phyloP scores from a whole-genome alignment of 1,140 invertebrate species.

The Manduca sexta region DNA sequence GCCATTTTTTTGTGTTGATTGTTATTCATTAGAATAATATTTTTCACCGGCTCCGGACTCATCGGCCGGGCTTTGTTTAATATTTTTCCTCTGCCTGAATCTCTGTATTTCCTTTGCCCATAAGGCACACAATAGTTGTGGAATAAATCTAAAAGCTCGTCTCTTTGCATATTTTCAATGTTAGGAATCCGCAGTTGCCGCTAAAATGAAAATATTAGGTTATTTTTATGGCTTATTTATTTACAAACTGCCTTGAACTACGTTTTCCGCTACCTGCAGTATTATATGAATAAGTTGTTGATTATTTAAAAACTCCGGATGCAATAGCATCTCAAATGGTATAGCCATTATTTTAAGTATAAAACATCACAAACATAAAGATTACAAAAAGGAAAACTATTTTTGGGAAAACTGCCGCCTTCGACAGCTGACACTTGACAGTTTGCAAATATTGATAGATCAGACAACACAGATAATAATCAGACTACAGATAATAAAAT shows the following conservation, averaged over 20 bases:
- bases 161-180: constrained; percentile 39
- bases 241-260: neutral
- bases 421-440: too few species aligned
- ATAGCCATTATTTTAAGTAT: constrained; percentile 31
- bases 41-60: constrained; percentile 31
- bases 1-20: constrained; percentile 15
- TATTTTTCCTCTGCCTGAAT: constrained; percentile 50
- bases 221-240: neutral
- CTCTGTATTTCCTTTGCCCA: constrained; percentile 55
- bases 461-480: too few species aligned
- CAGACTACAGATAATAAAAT: too few species aligned
- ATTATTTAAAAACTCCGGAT: constrained; percentile 55
- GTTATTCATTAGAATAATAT: constrained; percentile 18
- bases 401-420: neutral
- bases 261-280: constrained; percentile 37
- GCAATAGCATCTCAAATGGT: constrained; percentile 54
- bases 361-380: constrained; percentile 6
- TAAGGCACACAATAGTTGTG: constrained; percentile 58
- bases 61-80: constrained; percentile 45
- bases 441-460: too few species aligned
- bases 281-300: constrained; percentile 51
- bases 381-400: constrained; percentile 9
- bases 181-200: constrained; percentile 47
- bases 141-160: constrained; percentile 53
- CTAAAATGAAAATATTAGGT: constrained; percentile 24